Evolutionary conservation across 1,140 invertebrate genomes (phyloP), one percentile per base, ranked within the genome.

Genomic region (Nymphalis io): DNA sequence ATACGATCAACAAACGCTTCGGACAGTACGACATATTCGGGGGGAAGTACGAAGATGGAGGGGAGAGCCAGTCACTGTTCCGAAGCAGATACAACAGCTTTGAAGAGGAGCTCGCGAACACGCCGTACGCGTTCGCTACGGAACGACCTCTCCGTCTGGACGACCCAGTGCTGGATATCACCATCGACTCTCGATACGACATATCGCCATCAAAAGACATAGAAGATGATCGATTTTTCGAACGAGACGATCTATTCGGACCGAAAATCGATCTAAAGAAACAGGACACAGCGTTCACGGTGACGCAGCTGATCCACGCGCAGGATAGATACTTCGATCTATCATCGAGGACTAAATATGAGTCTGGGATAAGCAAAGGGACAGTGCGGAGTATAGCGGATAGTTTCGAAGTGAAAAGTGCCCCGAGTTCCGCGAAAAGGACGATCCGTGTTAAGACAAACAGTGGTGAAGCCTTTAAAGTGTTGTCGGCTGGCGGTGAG

Each of bases 31-130:
- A 91, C 68, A 73, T 91, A 4, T 90, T 91, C 70, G 88, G 88
- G 5, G 87, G 81, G 18, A 57, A 62, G 16, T 61, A 62, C 57
- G 58, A 55, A 21, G 48, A 73, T 66, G 77, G 79, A 42, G 82
- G 82, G 72, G 83, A 80, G 21, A 73, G 66, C 6, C 84, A 73
- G 10, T 92, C 91, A 23, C 79, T 93, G 8, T 93, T 92, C 81
- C 75, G 91, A 13, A 91, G 87, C 62, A 79, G 92, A 5, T 90
- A 91, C 84, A 92, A 92, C 74, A 92, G 90, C 65, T 82, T 92
- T 1, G 92, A 92, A 70, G 86, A 91, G 62, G 91, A 92, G 58
- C 75, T 92, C 2, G 90, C 92, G 1, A 92, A 91, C 64, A 92
- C 92, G 57, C 92, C 92, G 13, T 93, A 93, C 75, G 92, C 92